phyloP scores from a whole-genome alignment of 2,888 invertebrate genomes.

The Coenonympha glycerion region DNA sequence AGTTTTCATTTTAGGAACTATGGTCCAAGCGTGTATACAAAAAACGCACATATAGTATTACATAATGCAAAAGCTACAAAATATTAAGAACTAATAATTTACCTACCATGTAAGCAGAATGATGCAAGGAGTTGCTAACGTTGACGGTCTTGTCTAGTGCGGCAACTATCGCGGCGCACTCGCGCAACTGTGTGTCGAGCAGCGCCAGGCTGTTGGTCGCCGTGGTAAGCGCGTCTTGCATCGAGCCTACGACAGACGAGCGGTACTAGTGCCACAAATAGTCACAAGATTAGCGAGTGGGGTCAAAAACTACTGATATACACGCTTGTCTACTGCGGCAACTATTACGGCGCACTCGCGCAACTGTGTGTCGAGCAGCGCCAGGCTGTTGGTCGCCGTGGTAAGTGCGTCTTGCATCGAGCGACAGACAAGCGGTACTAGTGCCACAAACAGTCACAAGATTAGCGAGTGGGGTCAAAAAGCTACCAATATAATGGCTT shows the following conservation, averaged over 20 bases:
- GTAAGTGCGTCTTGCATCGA: slow-evolving; percentile 76
- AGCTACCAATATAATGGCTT: too few relatives aligned
- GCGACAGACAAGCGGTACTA: not conserved
- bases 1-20: too few relatives aligned
- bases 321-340: too few relatives aligned
- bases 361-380: slow-evolving; percentile 75
- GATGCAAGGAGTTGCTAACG: slow-evolving; percentile 64
- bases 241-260: slow-evolving; percentile 48
- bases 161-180: slow-evolving; percentile 66
- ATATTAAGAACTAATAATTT: too few relatives aligned
- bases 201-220: slow-evolving; percentile 70
- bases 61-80: not conserved
- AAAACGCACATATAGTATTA: not conserved
- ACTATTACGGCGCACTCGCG: slow-evolving; percentile 67
- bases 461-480: too few relatives aligned
- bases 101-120: slow-evolving; percentile 67
- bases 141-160: slow-evolving; percentile 67
- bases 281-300: too few relatives aligned
- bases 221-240: slow-evolving; percentile 76
- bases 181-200: slow-evolving; percentile 74
- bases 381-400: slow-evolving; percentile 69
- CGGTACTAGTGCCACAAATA: not conserved
- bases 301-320: too few relatives aligned
- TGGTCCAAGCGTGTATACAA: too few relatives aligned
- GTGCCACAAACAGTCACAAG: not conserved